A percentile compares a stretch with the other conserved stretches of the same genome.
These are phyloP conservation scores for Gadus chalcogrammus DNA, from an alignment of 2,113 vertebrate species.

Conservation along the genomic window DNA sequence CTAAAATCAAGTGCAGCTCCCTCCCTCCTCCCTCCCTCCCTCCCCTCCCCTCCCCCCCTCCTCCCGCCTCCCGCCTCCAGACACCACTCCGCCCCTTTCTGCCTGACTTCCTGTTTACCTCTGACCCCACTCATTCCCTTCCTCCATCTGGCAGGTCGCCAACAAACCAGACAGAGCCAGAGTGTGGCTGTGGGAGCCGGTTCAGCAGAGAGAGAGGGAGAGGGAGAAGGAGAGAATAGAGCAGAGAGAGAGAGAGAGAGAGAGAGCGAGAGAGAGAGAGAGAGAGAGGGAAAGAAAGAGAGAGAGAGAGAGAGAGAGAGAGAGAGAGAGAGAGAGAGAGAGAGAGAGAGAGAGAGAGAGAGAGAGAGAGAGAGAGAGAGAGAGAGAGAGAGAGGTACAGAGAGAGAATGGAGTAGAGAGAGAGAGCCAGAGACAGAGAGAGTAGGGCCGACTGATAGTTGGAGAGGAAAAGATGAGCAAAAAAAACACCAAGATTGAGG, in stretches of 20 bases:
- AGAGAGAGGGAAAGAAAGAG: too few species aligned
- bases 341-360: neutral
- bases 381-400: slow-evolving; percentile 7
- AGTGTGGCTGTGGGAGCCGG: slow-evolving; percentile 36
- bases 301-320: too few species aligned
- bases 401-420: neutral
- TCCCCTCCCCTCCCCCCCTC: slow-evolving; percentile 40
- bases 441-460: too few species aligned
- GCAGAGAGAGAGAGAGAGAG: too few species aligned
- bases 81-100: slow-evolving; percentile 50
- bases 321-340: neutral
- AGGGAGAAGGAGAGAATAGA: too few species aligned
- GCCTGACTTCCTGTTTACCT: slow-evolving; percentile 78
- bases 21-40: slow-evolving; percentile 55
- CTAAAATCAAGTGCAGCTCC: slow-evolving; percentile 66
- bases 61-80: slow-evolving; percentile 15
- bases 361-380: neutral
- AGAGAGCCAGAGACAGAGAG: neutral
- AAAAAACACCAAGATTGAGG: too few species aligned
- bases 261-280: neutral
- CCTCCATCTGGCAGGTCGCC: slow-evolving; percentile 56
- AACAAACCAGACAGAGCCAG: slow-evolving; percentile 50
- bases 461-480: too few species aligned
- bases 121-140: slow-evolving; percentile 55
- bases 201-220: too few species aligned